Evolutionary conservation across 1,140 invertebrate species (phyloP).

Genomic region (Temnothorax longispinosus): DNA sequence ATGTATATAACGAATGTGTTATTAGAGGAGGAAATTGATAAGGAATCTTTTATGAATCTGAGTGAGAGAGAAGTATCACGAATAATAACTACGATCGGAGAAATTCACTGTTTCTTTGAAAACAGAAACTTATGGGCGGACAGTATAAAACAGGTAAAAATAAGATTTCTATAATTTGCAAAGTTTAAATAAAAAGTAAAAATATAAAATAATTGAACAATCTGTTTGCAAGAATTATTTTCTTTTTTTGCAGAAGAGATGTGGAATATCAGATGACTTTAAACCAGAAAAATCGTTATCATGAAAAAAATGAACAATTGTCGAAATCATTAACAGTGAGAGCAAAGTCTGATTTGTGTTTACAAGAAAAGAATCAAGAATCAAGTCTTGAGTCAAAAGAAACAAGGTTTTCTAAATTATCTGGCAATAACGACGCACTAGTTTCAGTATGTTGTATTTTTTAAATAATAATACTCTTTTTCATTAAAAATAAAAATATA

Average conservation of each 20-base stretch:
- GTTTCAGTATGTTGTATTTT: background rate
- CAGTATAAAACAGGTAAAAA: background rate
- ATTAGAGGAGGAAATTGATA: slow-evolving; percentile 7
- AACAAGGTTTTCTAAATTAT: background rate
- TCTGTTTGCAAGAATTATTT: background rate
- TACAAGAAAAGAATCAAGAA: background rate
- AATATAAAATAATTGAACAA: slow-evolving; percentile 1
- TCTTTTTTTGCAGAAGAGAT: slow-evolving; percentile 2
- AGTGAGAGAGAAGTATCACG: background rate
- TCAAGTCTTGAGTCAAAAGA: background rate
- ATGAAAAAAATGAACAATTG: slow-evolving; percentile 1
- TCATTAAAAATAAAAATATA: background rate
- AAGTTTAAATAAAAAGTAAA: slow-evolving; percentile 1
- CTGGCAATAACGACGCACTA: background rate
- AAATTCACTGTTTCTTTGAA: background rate
- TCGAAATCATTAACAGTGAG: background rate
- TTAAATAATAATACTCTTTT: background rate
- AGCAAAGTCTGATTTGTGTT: background rate
- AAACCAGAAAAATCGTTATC: background rate
- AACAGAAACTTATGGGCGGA: background rate
- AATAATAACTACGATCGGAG: background rate
- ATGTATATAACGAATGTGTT: too few species aligned
- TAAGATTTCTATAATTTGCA: background rate
- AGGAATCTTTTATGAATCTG: background rate
- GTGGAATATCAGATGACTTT: background rate